A percentile compares a stretch with the other conserved stretches of the same genome.
These are phyloP conservation scores for Ibycter americanus DNA, from an alignment of 2,797 vertebrate species.

Conservation along the genomic window DNA sequence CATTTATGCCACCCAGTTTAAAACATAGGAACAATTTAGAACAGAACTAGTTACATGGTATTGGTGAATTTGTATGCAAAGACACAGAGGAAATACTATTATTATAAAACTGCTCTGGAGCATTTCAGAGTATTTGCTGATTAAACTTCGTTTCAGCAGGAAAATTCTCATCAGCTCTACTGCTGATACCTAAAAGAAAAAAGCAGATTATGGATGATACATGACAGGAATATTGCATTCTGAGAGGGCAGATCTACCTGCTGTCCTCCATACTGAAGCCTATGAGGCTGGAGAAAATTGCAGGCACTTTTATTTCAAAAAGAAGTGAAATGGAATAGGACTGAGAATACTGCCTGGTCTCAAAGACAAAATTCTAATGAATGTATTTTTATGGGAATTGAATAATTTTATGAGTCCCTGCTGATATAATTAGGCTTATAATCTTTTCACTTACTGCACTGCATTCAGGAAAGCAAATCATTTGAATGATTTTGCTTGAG, in stretches of 20 bases:
- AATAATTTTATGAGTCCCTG: neutral
- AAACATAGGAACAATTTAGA: neutral
- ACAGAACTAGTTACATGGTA: neutral
- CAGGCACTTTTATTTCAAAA: neutral
- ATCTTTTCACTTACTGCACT: neutral
- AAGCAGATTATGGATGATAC: neutral
- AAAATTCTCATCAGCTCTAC: neutral
- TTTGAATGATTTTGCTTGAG: neutral
- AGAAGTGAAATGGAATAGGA: neutral
- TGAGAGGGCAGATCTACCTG: neutral
- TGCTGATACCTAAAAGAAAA: neutral
- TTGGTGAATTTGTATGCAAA: neutral
- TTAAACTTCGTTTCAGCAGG: neutral
- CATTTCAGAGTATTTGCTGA: neutral
- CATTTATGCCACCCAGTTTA: neutral
- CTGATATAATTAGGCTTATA: neutral
- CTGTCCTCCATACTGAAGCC: neutral
- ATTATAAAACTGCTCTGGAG: neutral
- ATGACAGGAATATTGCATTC: neutral
- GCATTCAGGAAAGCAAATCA: neutral
- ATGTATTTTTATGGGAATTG: neutral
- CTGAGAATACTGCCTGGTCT: neutral
- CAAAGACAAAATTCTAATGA: neutral
- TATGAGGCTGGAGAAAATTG: neutral
- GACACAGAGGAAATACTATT: neutral